Base-by-base conservation (phyloP, 2,797 vertebrate genomes). In the Luscinia megarhynchos region DNA sequence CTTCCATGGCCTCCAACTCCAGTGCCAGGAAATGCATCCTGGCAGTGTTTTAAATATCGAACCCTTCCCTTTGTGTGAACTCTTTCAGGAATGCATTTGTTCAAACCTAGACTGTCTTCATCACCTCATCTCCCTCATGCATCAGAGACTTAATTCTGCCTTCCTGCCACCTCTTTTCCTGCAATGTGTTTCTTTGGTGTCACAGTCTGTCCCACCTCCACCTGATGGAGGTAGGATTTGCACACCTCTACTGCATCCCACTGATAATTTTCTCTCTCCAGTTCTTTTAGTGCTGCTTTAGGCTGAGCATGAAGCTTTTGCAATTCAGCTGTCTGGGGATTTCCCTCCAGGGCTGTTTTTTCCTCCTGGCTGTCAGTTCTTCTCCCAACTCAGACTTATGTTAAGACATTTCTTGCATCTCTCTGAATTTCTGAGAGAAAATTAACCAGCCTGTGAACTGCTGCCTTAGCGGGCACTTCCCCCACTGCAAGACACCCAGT, bases 361-460 rank as follows among this genome's bases (percentile, higher is more conserved):
- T 40, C 7, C 7, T 29, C 19, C 34, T 11, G 41, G 2, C 27
- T 36, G 20, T 11, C 64, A 48, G 12, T 50, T 46, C 41, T 27
- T 12, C 30, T 51, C 4, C 43, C 9, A 36, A 13, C 11, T 26
- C 68, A 48, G 82, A 59, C 61, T 22, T 12, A 19, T 1, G 12
- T 9, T 15, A 40, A 26, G 7, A 6, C 16, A 10, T 22, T 87
- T 53, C 8, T 24, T 69, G 8, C 23, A 10, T 17, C 3, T 38
- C 51, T 19, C 43, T 32, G 14, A 70, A 75, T 53, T 41, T 55
- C 32, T 29, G 4, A 18, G 51, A 34, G 20, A 32, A 88, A 81
- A 61, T 5, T 8, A 53, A 23, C 4, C 0, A 0, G 2, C 13
- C 61, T 17, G 3, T 6, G 4, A 14, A 8, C 21, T 29, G 26